A percentile compares a stretch with the other conserved stretches of the same genome.
Conservation (phyloP, 2,113 vertebrate species). For the Psammodynastes pulverulentus region DNA sequence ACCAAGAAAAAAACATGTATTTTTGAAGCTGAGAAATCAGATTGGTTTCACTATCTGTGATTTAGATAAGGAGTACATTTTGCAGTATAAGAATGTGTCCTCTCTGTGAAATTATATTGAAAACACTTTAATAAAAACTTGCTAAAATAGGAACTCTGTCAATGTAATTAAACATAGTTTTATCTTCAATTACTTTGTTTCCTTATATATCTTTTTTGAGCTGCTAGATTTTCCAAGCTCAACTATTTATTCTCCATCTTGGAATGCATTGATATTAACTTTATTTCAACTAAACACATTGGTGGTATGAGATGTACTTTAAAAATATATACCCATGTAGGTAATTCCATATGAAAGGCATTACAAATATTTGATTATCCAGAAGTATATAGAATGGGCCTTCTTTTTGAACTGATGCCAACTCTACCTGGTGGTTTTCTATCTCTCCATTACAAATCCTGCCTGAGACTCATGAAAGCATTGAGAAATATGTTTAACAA, state of each 20-base stretch:
- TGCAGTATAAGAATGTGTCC: slow-evolving; percentile 1
- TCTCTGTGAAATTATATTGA: slow-evolving; percentile 39
- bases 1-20: slow-evolving; percentile 38
- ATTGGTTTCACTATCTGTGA: not conserved
- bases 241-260: not conserved
- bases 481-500: not conserved
- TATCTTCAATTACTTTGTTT: slow-evolving; percentile 28
- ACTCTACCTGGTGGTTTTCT: not conserved
- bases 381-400: not conserved
- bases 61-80: not conserved
- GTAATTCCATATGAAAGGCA: not conserved
- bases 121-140: slow-evolving; percentile 46
- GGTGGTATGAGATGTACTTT: not conserved
- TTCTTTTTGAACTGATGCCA: not conserved
- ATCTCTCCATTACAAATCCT: not conserved
- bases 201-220: not conserved
- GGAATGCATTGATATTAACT: not conserved
- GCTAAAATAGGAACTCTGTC: slow-evolving; percentile 37
- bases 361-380: not conserved
- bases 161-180: slow-evolving; percentile 22
- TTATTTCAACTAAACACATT: not conserved
- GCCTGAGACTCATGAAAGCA: not conserved
- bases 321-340: not conserved
- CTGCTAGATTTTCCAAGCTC: not conserved
- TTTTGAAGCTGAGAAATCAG: not conserved